phyloP scores from a whole-genome alignment of 2,113 vertebrate genomes.

The Steatornis caripensis region DNA sequence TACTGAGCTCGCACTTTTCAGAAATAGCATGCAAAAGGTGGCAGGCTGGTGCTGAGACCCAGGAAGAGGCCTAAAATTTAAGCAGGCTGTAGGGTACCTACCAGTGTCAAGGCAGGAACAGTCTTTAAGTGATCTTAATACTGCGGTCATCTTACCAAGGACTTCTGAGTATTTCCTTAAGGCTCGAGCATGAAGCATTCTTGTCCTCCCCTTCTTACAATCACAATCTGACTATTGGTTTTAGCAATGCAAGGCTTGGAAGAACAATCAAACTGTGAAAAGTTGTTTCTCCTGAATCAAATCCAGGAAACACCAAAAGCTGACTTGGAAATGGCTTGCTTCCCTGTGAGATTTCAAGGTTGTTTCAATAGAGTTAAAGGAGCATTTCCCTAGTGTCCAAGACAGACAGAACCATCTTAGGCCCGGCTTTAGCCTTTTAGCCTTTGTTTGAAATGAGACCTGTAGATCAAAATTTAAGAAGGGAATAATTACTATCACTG shows the following conservation, averaged over 20 bases:
- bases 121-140: background rate
- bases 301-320: background rate
- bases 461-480: constrained; percentile 44
- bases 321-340: background rate
- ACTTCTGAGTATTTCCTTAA: background rate
- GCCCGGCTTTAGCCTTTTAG: background rate
- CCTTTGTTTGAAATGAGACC: constrained; percentile 7
- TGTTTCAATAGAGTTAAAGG: background rate
- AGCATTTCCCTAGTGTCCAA: background rate
- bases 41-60: background rate
- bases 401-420: background rate
- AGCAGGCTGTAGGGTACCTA: background rate
- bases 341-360: background rate
- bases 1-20: background rate
- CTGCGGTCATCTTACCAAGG: background rate
- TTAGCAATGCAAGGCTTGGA: background rate
- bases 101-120: background rate
- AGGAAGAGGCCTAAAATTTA: background rate
- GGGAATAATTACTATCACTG: constrained; percentile 46
- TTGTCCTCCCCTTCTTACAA: background rate
- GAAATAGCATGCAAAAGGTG: background rate
- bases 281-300: background rate
- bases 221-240: background rate
- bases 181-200: background rate
- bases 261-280: background rate